These are phyloP conservation scores for Caradrina clavipalpis DNA, from an alignment of 2,888 invertebrate species.

Conservation along the genomic window DNA sequence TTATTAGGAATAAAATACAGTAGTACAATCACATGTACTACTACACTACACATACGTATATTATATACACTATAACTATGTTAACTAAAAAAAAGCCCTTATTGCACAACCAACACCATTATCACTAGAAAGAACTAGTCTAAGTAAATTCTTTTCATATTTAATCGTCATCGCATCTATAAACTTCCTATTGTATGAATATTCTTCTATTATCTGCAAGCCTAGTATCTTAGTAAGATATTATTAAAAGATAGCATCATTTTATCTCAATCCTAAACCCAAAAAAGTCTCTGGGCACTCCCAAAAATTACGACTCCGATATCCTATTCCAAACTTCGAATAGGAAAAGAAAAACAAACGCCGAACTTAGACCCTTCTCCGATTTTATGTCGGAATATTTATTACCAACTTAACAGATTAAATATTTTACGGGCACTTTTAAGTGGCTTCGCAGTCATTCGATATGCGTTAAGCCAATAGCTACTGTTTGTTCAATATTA, in stretches of 20 bases:
- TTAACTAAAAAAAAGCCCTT: no score
- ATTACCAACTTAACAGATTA: constrained; percentile 68
- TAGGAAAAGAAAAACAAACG: constrained; percentile 56
- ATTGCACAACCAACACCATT: no score
- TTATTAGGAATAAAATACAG: no score
- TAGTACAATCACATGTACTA: no score
- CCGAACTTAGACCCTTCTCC: constrained; percentile 52
- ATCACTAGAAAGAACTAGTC: no score
- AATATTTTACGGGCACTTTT: constrained; percentile 66
- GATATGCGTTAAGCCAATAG: constrained; percentile 66
- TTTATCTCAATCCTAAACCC: background rate
- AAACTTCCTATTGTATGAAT: background rate
- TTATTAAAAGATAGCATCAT: background rate
- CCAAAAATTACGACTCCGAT: constrained; percentile 43
- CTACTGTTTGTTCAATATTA: constrained; percentile 56
- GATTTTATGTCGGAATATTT: constrained; percentile 63
- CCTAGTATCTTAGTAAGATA: background rate
- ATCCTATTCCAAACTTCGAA: constrained; percentile 40
- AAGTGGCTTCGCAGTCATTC: constrained; percentile 65
- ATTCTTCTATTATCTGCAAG: background rate
- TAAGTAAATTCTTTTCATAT: no score
- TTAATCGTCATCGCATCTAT: background rate
- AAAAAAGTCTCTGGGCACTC: constrained; percentile 10
- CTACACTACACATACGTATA: no score
- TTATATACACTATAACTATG: no score